phyloP scores from a whole-genome alignment of 2,113 vertebrate genomes.

The Pachyramphus minor region DNA sequence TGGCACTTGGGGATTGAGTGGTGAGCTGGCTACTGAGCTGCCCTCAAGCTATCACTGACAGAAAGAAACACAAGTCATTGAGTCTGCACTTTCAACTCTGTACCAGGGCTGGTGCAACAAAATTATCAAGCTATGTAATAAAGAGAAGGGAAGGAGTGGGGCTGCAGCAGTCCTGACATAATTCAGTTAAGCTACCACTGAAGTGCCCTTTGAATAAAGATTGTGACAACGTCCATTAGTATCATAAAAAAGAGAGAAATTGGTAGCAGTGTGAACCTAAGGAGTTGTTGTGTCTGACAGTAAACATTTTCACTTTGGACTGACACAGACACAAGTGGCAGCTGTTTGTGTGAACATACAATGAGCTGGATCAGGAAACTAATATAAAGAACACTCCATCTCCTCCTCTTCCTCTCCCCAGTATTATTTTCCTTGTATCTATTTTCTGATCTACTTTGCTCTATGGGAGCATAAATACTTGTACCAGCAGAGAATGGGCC shows the following conservation, averaged over 20 bases:
- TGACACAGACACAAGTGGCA: neutral
- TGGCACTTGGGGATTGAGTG: neutral
- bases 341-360: neutral
- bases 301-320: neutral
- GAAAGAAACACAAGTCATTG: neutral
- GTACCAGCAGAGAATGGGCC: neutral
- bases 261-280: neutral
- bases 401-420: neutral
- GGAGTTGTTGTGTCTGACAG: neutral
- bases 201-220: neutral
- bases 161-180: neutral
- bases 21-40: neutral
- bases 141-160: neutral
- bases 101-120: neutral
- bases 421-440: neutral
- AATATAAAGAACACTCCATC: neutral
- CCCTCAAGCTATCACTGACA: neutral
- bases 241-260: neutral
- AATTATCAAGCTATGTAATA: fast-evolving
- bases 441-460: neutral
- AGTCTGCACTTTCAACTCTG: neutral
- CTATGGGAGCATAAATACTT: neutral
- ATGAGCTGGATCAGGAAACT: neutral
- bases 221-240: neutral
- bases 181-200: neutral